Base-by-base conservation (phyloP, 2,113 vertebrate genomes). In the Gopherus flavomarginatus region DNA sequence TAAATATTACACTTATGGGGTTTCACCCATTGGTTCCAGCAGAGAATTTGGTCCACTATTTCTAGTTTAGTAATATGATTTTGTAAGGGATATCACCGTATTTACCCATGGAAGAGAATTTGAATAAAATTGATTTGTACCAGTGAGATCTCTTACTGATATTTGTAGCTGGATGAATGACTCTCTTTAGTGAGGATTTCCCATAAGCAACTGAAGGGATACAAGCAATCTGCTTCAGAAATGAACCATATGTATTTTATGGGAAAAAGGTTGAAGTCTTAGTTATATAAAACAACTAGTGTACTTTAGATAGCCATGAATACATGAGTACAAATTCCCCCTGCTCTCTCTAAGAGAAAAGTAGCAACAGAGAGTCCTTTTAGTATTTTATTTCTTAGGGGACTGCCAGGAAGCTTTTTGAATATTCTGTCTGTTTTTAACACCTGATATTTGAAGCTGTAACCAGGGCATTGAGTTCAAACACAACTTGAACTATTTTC, bases 371-470 rank as follows among this genome's bases (percentile, higher is more conserved):
- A 50, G 56, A 95, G 65, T 21, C 5, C 59, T 94, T 92, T 87
- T 89, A 81, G 50, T 86, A 82, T 96, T 97, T 56, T 0, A 13
- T 96, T 97, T 97, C 93, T 95, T 84, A 5, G 85, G 83, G 80
- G 79, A 85, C 42, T 16, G 42, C 88, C 83, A 92, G 94, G 47
- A 92, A 90, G 75, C 59, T 77, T 8, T 57, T 79, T 95, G 86
- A 96, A 90, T 96, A 35, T 86, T 97, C 81, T 96, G 94, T 94
- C 96, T 97, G 93, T 35, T 93, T 95, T 92, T 95, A 94, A 90
- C 96, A 97, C 94, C 89, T 95, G 90, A 95, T 95, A 95, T 89
- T 95, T 96, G 95, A 96, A 97, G 92, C 81, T 97, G 93, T 90
- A 96, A 95, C 91, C 42, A 90, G 91, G 90, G 44, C 79, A 87